Evolutionary conservation across 1,140 invertebrate genomes (phyloP).

Genomic region (Andricus grossulariae): DNA sequence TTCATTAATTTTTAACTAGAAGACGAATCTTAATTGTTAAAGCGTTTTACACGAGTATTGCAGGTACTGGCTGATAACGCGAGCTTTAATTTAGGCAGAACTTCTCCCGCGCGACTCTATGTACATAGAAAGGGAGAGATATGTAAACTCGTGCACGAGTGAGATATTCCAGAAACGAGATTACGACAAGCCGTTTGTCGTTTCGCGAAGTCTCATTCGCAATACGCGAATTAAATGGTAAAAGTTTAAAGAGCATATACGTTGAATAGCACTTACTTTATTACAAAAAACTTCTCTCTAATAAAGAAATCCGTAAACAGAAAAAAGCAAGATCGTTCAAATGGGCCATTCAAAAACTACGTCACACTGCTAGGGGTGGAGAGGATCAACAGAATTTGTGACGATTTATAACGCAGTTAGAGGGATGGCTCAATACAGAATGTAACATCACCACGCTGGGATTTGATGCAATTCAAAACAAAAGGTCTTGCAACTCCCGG

Average conservation of each 20-base stretch:
- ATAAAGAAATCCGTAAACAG: no score
- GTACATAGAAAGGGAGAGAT: slow-evolving; percentile 1
- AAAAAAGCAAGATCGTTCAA: no score
- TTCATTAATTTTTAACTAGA: background rate
- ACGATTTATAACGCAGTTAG: no score
- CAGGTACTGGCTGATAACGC: slow-evolving; percentile 11
- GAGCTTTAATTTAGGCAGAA: slow-evolving; percentile 13
- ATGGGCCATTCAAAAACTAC: no score
- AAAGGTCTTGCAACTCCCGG: no score
- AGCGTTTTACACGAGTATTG: background rate
- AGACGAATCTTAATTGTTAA: slow-evolving; percentile 9
- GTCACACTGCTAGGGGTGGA: no score
- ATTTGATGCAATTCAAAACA: no score
- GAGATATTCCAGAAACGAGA: slow-evolving; percentile 23
- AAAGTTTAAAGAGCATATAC: background rate
- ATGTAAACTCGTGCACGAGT: slow-evolving; percentile 2
- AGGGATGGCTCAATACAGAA: no score
- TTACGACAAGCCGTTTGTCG: slow-evolving; percentile 22
- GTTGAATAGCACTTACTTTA: no score
- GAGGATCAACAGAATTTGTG: no score
- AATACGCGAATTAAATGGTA: background rate
- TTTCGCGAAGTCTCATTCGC: slow-evolving; percentile 10
- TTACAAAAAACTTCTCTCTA: no score
- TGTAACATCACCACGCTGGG: no score
- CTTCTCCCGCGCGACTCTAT: slow-evolving; percentile 5